Conservation (phyloP, 2,113 vertebrate genomes). For the Rattus norvegicus region DNA sequence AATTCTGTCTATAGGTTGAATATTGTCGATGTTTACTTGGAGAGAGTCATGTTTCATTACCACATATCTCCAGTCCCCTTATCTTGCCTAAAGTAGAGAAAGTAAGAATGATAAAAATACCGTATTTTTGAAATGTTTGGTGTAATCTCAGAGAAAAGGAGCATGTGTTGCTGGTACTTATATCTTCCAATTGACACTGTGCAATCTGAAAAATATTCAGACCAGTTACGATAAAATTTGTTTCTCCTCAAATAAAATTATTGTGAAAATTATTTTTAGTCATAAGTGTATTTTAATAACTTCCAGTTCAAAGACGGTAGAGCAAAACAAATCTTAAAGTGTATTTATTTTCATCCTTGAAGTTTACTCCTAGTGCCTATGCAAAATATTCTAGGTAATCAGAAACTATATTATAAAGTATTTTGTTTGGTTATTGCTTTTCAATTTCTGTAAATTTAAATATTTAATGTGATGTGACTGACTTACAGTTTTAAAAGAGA, state of each 20-base stretch:
- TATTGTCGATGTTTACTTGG: conserved; percentile 68
- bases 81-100: conserved; percentile 5
- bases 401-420: neutral
- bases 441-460: neutral
- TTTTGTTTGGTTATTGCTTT: neutral
- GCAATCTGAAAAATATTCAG: conserved; percentile 27
- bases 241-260: conserved; percentile 3
- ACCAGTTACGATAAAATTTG: conserved; percentile 19
- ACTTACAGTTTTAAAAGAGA: neutral
- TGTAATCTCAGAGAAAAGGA: conserved; percentile 1
- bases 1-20: conserved; percentile 59
- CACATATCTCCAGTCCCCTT: conserved; percentile 34
- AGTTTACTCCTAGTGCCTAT: neutral
- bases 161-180: conserved; percentile 4
- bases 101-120: conserved; percentile 1
- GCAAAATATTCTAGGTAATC: neutral
- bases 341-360: neutral
- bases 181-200: conserved; percentile 32
- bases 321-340: neutral
- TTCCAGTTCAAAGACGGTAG: neutral
- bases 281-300: neutral
- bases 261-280: conserved; percentile 12
- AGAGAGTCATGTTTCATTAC: conserved; percentile 67
- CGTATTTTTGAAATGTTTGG: conserved; percentile 42
- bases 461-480: neutral